Evolutionary conservation across 2,888 invertebrate species (phyloP).

Genomic region (Lithophane semibrunnea): DNA sequence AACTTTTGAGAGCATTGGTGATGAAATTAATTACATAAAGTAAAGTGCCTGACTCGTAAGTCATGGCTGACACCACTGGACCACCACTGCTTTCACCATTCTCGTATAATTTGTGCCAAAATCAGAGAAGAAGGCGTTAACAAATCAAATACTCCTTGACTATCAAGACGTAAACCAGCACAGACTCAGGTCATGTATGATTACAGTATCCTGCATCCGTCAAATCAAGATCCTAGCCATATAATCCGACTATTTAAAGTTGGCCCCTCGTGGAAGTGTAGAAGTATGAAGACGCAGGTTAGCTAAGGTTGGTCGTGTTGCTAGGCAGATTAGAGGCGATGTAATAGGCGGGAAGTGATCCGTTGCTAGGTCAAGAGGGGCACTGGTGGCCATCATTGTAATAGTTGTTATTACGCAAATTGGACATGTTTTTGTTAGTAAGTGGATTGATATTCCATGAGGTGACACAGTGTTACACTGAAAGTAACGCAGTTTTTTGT

Average conservation of each 20-base stretch:
- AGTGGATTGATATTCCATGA: slow-evolving; percentile 9
- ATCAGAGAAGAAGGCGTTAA: neutral
- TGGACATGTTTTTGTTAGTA: slow-evolving; percentile 41
- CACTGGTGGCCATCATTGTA: slow-evolving; percentile 30
- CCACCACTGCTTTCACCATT: neutral
- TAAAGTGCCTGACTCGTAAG: too few relatives aligned
- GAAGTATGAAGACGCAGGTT: neutral
- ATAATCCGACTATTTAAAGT: slow-evolving; percentile 13
- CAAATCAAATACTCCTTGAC: slow-evolving; percentile 28
- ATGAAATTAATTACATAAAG: too few relatives aligned
- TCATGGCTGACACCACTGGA: too few relatives aligned
- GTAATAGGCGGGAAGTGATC: slow-evolving; percentile 44
- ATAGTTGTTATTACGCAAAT: slow-evolving; percentile 49
- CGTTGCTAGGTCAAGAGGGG: slow-evolving; percentile 56
- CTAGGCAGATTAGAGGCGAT: slow-evolving; percentile 38
- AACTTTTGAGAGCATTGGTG: too few relatives aligned
- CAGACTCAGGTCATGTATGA: slow-evolving; percentile 40
- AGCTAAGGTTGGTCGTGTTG: slow-evolving; percentile 6
- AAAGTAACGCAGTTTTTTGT: neutral
- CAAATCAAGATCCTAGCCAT: slow-evolving; percentile 56
- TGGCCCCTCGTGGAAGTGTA: neutral
- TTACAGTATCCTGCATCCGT: slow-evolving; percentile 58
- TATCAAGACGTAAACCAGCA: slow-evolving; percentile 6
- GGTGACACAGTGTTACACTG: neutral
- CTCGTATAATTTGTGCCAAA: neutral